phyloP scores from a whole-genome alignment of 2,888 invertebrate species.

The Catocala fraxini region DNA sequence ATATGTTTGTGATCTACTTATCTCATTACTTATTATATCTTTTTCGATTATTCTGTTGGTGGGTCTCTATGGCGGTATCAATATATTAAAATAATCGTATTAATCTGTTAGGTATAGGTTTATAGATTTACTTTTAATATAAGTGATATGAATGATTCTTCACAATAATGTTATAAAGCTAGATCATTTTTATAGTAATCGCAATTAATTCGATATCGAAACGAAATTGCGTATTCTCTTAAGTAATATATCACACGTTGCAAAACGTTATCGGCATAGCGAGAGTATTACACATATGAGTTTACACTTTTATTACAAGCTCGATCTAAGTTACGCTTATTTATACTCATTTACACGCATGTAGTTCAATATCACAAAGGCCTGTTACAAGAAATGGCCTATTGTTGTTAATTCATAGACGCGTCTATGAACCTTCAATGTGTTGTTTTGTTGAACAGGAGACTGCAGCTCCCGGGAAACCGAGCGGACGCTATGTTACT shows the following conservation, averaged over 20 bases:
- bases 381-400: constrained; percentile 78
- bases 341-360: constrained; percentile 42
- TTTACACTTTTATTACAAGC: constrained; percentile 38
- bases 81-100: too few relatives aligned
- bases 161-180: too few relatives aligned
- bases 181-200: too few relatives aligned
- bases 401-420: constrained; percentile 79
- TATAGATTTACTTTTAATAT: too few relatives aligned
- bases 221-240: constrained; percentile 8
- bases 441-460: constrained; percentile 76
- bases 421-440: constrained; percentile 69
- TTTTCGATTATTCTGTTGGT: too few relatives aligned
- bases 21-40: too few relatives aligned
- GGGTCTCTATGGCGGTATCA: too few relatives aligned
- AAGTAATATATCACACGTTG: constrained; percentile 5
- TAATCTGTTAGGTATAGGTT: too few relatives aligned
- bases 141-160: too few relatives aligned
- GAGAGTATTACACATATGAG: constrained; percentile 12
- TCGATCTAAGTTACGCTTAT: constrained; percentile 43
- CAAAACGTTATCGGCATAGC: constrained; percentile 1
- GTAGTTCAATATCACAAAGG: constrained; percentile 77
- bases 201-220: neutral
- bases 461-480: constrained; percentile 61
- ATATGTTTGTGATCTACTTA: too few relatives aligned
- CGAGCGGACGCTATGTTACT: constrained; percentile 54